Evolutionary conservation across 2,888 invertebrate species (phyloP).

Genomic region (Drosophila mulleri): DNA sequence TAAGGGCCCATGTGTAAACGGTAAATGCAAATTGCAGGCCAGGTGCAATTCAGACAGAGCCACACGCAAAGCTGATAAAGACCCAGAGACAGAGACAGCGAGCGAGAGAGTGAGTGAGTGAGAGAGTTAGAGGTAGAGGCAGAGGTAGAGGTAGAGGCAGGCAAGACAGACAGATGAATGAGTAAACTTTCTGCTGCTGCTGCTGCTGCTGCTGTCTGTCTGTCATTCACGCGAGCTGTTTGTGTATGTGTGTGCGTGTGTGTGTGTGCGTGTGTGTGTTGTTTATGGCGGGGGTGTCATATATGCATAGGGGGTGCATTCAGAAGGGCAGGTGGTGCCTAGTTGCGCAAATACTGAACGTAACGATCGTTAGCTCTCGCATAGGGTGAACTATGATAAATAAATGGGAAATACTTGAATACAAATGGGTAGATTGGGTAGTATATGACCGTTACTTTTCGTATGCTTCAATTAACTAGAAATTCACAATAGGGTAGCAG

Average conservation of each 20-base stretch:
- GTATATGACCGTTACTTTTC: constrained; percentile 3
- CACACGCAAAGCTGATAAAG: constrained; percentile 68
- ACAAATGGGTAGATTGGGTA: no score
- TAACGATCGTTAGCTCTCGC: constrained; percentile 15
- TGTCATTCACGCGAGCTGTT: constrained; percentile 12
- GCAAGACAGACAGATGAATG: constrained; percentile 39
- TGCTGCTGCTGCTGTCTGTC: constrained; percentile 20
- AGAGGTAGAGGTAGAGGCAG: constrained; percentile 13
- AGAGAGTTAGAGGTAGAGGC: not conserved
- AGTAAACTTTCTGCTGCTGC: constrained; percentile 32
- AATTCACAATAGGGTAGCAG: not conserved
- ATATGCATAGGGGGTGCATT: constrained; percentile 25
- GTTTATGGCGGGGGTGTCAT: constrained; percentile 36
- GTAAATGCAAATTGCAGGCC: constrained; percentile 80
- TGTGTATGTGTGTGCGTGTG: not conserved
- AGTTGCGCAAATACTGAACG: constrained; percentile 25
- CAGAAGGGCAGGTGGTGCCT: constrained; percentile 44
- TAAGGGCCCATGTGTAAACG: constrained; percentile 59
- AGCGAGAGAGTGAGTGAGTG: not conserved
- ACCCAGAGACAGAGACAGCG: not conserved
- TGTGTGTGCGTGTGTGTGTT: not conserved
- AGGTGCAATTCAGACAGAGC: constrained; percentile 77
- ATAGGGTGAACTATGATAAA: constrained; percentile 31
- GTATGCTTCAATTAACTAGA: not conserved
- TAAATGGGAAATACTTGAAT: not conserved